A percentile compares a stretch with the other conserved stretches of the same genome.
Evolutionary conservation across 2,888 invertebrate genomes (phyloP).

Genomic region (Pachydiplax longipennis): DNA sequence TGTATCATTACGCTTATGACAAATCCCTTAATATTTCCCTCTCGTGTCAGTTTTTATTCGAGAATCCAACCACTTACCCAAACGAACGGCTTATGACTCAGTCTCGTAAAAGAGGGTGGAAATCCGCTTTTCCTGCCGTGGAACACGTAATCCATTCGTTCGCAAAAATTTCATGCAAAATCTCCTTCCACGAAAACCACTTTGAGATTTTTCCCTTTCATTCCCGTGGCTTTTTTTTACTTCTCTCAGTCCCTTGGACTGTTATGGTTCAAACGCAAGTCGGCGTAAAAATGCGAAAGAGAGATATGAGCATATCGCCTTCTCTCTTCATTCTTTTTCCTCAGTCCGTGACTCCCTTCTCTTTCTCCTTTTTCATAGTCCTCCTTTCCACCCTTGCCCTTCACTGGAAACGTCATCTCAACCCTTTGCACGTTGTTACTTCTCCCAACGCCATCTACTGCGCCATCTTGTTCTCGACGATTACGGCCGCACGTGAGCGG

Average conservation of each 20-base stretch:
- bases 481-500: not conserved
- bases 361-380: not conserved
- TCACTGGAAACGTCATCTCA: not conserved
- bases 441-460: not conserved
- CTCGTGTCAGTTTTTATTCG: too few relatives aligned
- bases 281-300: not conserved
- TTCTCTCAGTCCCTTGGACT: not conserved
- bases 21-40: too few relatives aligned
- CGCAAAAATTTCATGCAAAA: not conserved
- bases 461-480: not conserved
- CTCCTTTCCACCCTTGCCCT: not conserved
- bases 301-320: not conserved
- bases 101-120: not conserved
- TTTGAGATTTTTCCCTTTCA: not conserved
- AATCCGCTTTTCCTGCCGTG: not conserved
- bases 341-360: not conserved
- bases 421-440: not conserved
- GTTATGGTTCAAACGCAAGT: not conserved
- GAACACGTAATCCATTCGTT: not conserved
- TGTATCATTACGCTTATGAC: too few relatives aligned
- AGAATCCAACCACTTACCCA: too few relatives aligned
- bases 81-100: not conserved
- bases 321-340: not conserved
- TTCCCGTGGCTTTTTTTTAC: not conserved
- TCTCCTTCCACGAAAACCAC: not conserved